phyloP scores from a whole-genome alignment of 2,113 vertebrate species.

The Rhizomys pruinosus region DNA sequence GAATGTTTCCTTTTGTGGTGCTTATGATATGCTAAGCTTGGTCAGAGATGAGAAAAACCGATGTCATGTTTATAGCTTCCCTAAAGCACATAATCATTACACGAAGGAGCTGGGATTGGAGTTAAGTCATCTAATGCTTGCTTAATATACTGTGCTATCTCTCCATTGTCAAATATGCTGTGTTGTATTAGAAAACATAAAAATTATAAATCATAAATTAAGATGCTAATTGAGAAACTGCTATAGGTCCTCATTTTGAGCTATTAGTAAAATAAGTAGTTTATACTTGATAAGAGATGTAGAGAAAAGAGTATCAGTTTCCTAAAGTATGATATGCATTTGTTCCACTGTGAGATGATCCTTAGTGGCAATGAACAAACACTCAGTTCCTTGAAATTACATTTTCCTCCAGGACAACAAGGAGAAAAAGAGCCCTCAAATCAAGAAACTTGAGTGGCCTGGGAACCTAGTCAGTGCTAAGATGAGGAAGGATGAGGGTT shows the following conservation, averaged over 20 bases:
- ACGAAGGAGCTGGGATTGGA: background rate
- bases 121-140: background rate
- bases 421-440: background rate
- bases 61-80: background rate
- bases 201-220: conserved; percentile 5
- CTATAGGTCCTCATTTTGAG: background rate
- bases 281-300: background rate
- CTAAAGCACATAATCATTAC: background rate
- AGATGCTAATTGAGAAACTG: conserved; percentile 7
- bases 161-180: background rate
- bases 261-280: conserved; percentile 23
- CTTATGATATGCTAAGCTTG: background rate
- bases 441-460: background rate
- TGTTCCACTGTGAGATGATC: background rate
- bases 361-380: background rate
- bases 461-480: background rate
- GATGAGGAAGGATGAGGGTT: background rate
- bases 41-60: background rate
- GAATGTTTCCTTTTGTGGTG: background rate
- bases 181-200: background rate
- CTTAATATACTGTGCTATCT: background rate
- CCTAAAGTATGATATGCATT: background rate
- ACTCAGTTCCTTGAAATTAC: background rate
- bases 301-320: background rate
- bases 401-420: conserved; percentile 27